phyloP scores from a whole-genome alignment of 2,888 invertebrate species.

The Nephrotoma appendiculata region DNA sequence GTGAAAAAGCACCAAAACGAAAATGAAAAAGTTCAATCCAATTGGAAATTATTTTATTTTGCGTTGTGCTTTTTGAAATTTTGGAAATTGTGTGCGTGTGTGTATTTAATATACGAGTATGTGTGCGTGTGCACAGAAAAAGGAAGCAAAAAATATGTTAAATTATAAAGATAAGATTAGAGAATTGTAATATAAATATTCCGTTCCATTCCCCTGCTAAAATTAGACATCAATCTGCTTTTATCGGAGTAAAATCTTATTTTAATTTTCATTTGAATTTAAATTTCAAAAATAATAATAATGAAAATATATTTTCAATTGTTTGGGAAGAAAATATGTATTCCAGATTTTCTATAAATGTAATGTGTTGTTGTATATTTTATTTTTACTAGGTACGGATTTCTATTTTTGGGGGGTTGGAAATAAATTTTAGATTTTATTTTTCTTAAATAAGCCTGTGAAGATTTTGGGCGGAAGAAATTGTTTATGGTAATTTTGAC shows the following conservation, averaged over 20 bases:
- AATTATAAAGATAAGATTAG: neutral
- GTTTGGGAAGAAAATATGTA: neutral
- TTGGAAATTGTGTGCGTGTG: neutral
- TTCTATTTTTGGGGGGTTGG: no score
- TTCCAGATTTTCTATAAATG: neutral
- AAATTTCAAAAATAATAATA: neutral
- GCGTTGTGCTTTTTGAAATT: neutral
- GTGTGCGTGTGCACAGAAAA: no score
- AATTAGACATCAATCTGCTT: neutral
- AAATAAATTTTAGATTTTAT: no score
- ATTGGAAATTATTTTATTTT: neutral
- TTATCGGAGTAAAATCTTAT: neutral
- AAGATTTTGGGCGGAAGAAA: neutral
- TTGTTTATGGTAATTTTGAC: neutral
- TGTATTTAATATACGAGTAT: neutral
- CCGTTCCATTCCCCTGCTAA: neutral
- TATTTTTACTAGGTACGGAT: neutral
- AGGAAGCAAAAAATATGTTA: neutral
- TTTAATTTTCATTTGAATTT: neutral
- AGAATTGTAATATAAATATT: neutral
- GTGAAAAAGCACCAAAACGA: neutral
- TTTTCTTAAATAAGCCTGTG: no score
- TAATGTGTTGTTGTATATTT: neutral
- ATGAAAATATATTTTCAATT: neutral
- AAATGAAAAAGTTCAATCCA: neutral